A percentile compares a stretch with the other conserved stretches of the same genome.
These are phyloP conservation scores for Pluvianellus socialis DNA, from an alignment of 2,113 vertebrate genomes.

Conservation along the genomic window DNA sequence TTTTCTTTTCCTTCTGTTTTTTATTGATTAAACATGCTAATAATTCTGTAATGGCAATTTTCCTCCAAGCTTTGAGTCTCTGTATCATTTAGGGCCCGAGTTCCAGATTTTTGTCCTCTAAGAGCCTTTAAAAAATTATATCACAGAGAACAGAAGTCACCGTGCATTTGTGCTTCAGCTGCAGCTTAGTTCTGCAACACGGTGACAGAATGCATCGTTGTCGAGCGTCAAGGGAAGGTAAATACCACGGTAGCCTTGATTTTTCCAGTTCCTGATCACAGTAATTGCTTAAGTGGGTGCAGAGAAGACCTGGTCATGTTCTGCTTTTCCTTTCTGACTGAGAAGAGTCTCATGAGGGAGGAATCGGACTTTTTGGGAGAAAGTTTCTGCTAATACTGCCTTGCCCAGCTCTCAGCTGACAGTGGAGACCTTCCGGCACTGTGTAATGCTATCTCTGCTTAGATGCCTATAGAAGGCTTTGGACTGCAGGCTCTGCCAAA, in stretches of 20 bases:
- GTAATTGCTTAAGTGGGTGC: not conserved
- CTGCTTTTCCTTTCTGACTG: not conserved
- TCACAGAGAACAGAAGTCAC: not conserved
- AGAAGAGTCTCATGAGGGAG: not conserved
- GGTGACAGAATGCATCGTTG: not conserved
- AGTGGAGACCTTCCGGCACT: not conserved
- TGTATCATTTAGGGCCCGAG: not conserved
- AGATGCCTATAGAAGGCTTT: not conserved
- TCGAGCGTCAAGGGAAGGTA: not conserved
- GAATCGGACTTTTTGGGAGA: not conserved
- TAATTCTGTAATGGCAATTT: not conserved
- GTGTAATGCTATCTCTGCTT: not conserved
- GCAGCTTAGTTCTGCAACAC: accelerated
- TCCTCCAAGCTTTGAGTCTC: not conserved
- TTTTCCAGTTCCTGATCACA: not conserved
- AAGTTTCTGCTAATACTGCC: not conserved
- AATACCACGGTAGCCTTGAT: not conserved
- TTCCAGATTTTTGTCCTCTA: not conserved
- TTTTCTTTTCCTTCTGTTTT: not conserved
- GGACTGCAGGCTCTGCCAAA: not conserved
- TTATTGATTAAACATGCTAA: not conserved
- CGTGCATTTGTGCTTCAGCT: not conserved
- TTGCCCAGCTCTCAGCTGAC: not conserved
- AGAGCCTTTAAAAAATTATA: not conserved
- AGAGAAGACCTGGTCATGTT: not conserved